Evolutionary conservation across 2,888 invertebrate genomes (phyloP).

Genomic region (Nomada flava): DNA sequence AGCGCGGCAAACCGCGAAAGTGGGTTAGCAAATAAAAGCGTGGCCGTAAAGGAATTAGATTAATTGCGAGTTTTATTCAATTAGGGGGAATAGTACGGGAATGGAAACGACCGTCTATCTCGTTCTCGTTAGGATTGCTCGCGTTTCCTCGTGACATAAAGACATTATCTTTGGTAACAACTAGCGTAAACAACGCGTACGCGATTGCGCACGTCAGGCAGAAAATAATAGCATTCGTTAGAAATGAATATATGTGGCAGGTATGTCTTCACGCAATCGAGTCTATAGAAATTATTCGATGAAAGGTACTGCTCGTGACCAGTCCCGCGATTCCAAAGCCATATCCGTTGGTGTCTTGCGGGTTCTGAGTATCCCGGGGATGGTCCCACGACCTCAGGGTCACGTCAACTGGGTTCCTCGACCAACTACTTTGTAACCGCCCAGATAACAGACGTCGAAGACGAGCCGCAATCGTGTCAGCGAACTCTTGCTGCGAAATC

Average conservation of each 20-base stretch:
- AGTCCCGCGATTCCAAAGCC: too few species aligned
- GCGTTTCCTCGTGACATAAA: slow-evolving; percentile 33
- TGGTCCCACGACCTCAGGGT: too few species aligned
- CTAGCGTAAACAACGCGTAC: slow-evolving; percentile 5
- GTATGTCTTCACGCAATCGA: too few species aligned
- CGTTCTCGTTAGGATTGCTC: slow-evolving; percentile 28
- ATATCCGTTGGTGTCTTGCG: too few species aligned
- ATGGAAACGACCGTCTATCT: background rate
- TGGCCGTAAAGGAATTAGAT: slow-evolving; percentile 4
- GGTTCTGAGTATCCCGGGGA: too few species aligned
- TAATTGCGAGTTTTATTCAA: background rate
- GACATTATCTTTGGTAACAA: slow-evolving; percentile 22
- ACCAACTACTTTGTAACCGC: too few species aligned
- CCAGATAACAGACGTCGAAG: background rate
- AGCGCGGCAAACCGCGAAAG: background rate
- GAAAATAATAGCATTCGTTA: too few species aligned
- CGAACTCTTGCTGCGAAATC: slow-evolving; percentile 36
- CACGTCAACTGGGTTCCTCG: too few species aligned
- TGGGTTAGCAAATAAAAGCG: slow-evolving; percentile 15
- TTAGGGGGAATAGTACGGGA: background rate
- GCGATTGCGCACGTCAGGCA: background rate
- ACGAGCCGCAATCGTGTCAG: slow-evolving; percentile 20
- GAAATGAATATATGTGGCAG: too few species aligned
- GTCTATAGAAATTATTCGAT: too few species aligned
- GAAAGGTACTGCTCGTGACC: too few species aligned